Conservation (phyloP, 2,113 vertebrate genomes). For the Coreoperca whiteheadi region DNA sequence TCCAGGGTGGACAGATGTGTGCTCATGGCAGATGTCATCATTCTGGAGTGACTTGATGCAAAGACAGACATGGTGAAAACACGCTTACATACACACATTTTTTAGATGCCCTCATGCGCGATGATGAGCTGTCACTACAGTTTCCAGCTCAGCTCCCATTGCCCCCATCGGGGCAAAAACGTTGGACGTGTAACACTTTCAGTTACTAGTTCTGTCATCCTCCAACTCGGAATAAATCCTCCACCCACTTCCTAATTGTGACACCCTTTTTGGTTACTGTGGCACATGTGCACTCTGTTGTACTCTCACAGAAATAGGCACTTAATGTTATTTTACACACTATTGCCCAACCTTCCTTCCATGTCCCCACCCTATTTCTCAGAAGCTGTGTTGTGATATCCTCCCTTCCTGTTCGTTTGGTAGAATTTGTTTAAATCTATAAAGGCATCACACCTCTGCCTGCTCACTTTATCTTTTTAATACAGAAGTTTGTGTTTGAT, state of each 20-base stretch:
- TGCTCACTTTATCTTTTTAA: background rate
- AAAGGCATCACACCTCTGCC: background rate
- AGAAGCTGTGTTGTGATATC: conserved; percentile 47
- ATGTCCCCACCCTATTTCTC: conserved; percentile 64
- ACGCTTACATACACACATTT: conserved; percentile 33
- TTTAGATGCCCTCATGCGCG: conserved; percentile 35
- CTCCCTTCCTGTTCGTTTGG: conserved; percentile 44
- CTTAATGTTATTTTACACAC: conserved; percentile 62
- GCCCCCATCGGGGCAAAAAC: conserved; percentile 44
- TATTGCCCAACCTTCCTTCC: conserved; percentile 68
- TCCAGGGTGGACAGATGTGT: conserved; percentile 61
- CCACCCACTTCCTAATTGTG: conserved; percentile 26
- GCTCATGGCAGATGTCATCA: conserved; percentile 61
- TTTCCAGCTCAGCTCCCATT: conserved; percentile 40
- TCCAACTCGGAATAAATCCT: conserved; percentile 4
- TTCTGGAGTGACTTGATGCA: conserved; percentile 42
- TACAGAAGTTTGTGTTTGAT: background rate
- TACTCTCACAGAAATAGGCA: conserved; percentile 13
- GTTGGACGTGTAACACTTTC: conserved; percentile 41
- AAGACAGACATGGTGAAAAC: conserved; percentile 9
- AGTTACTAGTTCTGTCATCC: conserved; percentile 32
- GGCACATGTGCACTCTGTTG: conserved; percentile 10
- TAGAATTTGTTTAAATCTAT: conserved; percentile 15
- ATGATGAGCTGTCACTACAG: conserved; percentile 60
- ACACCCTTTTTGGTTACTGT: conserved; percentile 3